These are phyloP conservation scores for Scyliorhinus canicula DNA, from an alignment of 2,797 vertebrate species.

Conservation along the genomic window DNA sequence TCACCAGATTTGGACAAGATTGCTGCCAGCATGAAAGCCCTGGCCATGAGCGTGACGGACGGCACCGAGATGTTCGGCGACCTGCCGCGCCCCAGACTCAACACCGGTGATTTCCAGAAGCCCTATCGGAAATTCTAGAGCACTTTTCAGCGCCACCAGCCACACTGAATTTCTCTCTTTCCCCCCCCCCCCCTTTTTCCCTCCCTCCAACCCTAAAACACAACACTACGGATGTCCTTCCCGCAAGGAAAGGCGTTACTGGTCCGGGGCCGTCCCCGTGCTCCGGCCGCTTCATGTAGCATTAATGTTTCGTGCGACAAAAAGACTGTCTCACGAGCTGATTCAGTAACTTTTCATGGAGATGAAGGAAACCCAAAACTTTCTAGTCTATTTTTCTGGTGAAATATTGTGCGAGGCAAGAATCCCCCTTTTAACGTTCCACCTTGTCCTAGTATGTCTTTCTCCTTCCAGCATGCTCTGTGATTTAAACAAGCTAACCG, in stretches of 20 bases:
- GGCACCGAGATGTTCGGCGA: slow-evolving; percentile 86
- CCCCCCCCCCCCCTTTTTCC: slow-evolving; percentile 10
- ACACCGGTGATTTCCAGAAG: slow-evolving; percentile 79
- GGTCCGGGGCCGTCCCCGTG: background rate
- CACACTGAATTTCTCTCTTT: slow-evolving; percentile 29
- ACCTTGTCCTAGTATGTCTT: background rate
- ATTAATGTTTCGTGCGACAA: background rate
- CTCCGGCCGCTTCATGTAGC: background rate
- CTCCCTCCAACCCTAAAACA: slow-evolving; percentile 9
- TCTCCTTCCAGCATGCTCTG: background rate
- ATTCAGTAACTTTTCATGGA: background rate
- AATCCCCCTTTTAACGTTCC: background rate
- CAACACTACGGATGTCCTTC: slow-evolving; percentile 26
- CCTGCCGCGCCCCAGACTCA: slow-evolving; percentile 79
- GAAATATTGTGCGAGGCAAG: background rate
- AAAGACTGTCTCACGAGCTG: background rate
- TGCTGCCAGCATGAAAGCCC: slow-evolving; percentile 83
- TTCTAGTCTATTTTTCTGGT: slow-evolving; percentile 34
- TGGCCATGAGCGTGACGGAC: slow-evolving; percentile 74
- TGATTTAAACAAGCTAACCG: background rate
- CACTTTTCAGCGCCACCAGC: slow-evolving; percentile 40
- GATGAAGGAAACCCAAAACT: background rate
- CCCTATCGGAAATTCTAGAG: slow-evolving; percentile 57
- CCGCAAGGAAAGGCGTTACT: background rate
- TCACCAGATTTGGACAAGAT: slow-evolving; percentile 83